These are phyloP conservation scores for Amiota communis DNA, from an alignment of 2,888 invertebrate species.

Conservation along the genomic window DNA sequence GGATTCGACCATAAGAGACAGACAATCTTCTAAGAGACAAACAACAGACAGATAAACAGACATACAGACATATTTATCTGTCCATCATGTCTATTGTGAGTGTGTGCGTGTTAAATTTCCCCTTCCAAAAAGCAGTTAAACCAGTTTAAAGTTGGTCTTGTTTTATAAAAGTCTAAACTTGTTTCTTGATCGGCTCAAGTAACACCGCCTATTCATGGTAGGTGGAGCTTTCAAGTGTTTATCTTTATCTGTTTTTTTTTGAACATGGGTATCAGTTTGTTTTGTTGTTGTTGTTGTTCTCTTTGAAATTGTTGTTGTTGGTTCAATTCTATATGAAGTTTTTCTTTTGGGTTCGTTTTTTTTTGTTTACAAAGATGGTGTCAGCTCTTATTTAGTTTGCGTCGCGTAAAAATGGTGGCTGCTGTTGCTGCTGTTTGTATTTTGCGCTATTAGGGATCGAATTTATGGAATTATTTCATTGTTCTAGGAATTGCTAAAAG, in stretches of 20 bases:
- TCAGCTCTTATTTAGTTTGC: constrained; percentile 37
- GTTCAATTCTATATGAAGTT: neutral
- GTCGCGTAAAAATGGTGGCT: constrained; percentile 66
- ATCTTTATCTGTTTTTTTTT: no score
- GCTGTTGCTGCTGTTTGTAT: constrained; percentile 21
- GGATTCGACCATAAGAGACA: neutral
- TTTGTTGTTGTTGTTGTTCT: neutral
- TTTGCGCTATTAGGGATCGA: constrained; percentile 59
- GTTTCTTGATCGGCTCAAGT: constrained; percentile 44
- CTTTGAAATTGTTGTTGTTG: constrained; percentile 7
- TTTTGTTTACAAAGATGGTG: constrained; percentile 54
- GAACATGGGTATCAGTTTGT: no score
- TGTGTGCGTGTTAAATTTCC: constrained; percentile 47
- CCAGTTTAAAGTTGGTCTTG: constrained; percentile 50
- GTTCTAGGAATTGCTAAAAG: constrained; percentile 65
- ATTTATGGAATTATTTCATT: constrained; percentile 68
- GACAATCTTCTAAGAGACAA: neutral
- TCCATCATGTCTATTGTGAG: constrained; percentile 40
- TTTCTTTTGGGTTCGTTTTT: neutral
- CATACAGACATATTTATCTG: neutral
- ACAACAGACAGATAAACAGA: neutral
- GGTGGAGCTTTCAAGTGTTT: constrained; percentile 58
- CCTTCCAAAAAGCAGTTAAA: constrained; percentile 42
- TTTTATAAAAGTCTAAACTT: constrained; percentile 53
- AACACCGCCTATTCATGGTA: constrained; percentile 56